A percentile compares a stretch with the other conserved stretches of the same genome.
These are phyloP conservation scores for Eutolmus rufibarbis DNA, from an alignment of 2,888 invertebrate species.

Conservation along the genomic window DNA sequence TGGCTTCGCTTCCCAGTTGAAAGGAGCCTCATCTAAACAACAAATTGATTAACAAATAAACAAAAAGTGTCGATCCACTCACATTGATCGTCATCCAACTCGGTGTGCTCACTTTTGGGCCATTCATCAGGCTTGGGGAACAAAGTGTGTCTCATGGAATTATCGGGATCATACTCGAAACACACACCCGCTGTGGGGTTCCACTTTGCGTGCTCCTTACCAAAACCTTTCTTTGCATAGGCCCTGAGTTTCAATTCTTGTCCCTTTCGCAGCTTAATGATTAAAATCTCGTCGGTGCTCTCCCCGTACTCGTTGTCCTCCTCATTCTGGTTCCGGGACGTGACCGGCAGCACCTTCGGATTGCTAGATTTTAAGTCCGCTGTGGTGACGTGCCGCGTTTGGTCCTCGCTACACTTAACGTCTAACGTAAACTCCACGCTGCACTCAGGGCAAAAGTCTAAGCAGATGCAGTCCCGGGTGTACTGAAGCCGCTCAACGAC, in stretches of 20 bases:
- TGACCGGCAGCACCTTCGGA: conserved; percentile 89
- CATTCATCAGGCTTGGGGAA: conserved; percentile 98
- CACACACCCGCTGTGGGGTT: conserved; percentile 98
- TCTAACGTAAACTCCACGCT: conserved; percentile 97
- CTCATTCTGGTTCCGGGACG: conserved; percentile 89
- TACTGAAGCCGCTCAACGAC: conserved; percentile 94
- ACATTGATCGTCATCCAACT: conserved; percentile 90
- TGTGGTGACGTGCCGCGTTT: conserved; percentile 94
- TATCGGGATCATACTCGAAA: conserved; percentile 99
- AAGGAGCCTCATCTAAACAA: conserved; percentile 82
- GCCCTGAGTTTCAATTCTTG: conserved; percentile 94
- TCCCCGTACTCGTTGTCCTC: conserved; percentile 94
- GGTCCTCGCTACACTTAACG: conserved; percentile 93
- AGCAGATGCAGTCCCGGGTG: conserved; percentile 94
- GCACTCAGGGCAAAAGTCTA: conserved; percentile 97
- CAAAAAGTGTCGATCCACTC: conserved; percentile 54
- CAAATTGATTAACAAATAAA: background rate
- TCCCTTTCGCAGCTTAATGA: conserved; percentile 78
- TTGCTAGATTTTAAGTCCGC: conserved; percentile 94
- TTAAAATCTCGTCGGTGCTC: conserved; percentile 80
- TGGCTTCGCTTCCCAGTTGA: conserved; percentile 93
- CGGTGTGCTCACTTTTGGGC: conserved; percentile 98
- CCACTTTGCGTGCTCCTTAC: conserved; percentile 99
- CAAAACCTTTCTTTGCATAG: conserved; percentile 88
- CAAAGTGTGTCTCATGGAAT: conserved; percentile 92